Evolutionary conservation across 2,888 invertebrate species (phyloP).

Genomic region (Amitus sp.): DNA sequence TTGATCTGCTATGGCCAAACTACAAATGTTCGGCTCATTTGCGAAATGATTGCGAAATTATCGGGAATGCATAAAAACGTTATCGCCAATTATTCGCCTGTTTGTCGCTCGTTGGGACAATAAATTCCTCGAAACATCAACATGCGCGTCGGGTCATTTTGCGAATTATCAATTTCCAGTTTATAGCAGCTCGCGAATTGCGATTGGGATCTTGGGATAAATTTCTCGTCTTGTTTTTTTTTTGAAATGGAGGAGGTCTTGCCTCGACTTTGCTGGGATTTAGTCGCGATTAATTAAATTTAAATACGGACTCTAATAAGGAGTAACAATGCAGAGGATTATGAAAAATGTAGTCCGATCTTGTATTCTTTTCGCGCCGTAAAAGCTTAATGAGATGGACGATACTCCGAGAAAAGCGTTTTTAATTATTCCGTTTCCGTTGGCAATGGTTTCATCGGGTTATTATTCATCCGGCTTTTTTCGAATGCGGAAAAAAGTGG

Average conservation of each 20-base stretch:
- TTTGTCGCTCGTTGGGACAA: not conserved
- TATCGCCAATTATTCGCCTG: constrained; percentile 4
- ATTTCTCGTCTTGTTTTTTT: too few relatives aligned
- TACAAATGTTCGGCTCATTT: constrained; percentile 24
- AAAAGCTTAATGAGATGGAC: not conserved
- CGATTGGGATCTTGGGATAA: not conserved
- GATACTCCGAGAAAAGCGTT: not conserved
- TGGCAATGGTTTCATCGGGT: too few relatives aligned
- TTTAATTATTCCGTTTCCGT: not conserved
- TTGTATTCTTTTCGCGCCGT: not conserved
- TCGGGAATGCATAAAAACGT: constrained; percentile 9
- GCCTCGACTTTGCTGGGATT: not conserved
- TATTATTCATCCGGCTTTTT: too few relatives aligned
- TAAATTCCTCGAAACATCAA: constrained; percentile 1
- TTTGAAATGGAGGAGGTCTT: not conserved
- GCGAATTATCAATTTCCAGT: constrained; percentile 7
- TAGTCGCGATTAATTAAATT: constrained; percentile 5
- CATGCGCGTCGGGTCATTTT: not conserved
- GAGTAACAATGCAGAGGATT: not conserved
- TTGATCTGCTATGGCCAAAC: constrained; percentile 28
- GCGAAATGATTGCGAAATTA: constrained; percentile 3
- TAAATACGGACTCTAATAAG: constrained; percentile 4
- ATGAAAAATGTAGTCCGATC: not conserved
- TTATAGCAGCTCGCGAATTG: not conserved
- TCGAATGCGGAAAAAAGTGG: not conserved